Evolutionary conservation across 2,797 vertebrate genomes (phyloP).

Genomic region (Channa striata): DNA sequence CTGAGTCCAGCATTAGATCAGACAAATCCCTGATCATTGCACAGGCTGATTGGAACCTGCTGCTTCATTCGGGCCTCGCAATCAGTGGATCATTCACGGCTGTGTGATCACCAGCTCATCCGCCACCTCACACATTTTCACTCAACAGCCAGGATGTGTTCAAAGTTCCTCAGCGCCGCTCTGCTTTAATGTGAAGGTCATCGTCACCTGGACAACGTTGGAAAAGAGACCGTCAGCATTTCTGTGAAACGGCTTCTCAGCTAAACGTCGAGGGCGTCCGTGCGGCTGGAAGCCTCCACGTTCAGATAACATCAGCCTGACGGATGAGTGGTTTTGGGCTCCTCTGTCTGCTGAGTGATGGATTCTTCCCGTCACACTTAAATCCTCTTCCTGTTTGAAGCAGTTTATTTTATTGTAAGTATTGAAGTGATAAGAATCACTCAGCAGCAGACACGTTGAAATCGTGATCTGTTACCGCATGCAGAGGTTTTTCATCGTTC

Average conservation of each 20-base stretch:
- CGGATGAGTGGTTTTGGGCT: conserved; percentile 13
- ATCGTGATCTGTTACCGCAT: neutral
- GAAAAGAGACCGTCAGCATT: neutral
- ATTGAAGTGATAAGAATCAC: no score
- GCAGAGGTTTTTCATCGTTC: conserved; percentile 35
- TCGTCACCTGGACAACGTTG: no score
- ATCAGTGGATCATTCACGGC: neutral
- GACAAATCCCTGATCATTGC: neutral
- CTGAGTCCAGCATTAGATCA: neutral
- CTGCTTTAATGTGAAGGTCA: neutral
- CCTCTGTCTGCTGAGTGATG: conserved; percentile 44
- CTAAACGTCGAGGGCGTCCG: neutral
- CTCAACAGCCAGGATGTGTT: no score
- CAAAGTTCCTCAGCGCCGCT: no score
- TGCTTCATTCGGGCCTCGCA: neutral
- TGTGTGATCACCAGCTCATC: neutral
- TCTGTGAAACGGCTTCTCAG: conserved; percentile 1
- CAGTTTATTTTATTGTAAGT: conserved; percentile 20
- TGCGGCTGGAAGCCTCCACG: neutral
- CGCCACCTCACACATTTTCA: no score
- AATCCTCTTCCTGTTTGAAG: conserved; percentile 24
- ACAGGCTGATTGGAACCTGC: no score
- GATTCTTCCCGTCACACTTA: conserved; percentile 32
- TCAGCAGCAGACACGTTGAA: conserved; percentile 16
- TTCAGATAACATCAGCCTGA: conserved; percentile 19